Evolutionary conservation across 2,888 invertebrate genomes (phyloP), one percentile per base, ranked within the genome.

Genomic region (Rhingia rostrata): DNA sequence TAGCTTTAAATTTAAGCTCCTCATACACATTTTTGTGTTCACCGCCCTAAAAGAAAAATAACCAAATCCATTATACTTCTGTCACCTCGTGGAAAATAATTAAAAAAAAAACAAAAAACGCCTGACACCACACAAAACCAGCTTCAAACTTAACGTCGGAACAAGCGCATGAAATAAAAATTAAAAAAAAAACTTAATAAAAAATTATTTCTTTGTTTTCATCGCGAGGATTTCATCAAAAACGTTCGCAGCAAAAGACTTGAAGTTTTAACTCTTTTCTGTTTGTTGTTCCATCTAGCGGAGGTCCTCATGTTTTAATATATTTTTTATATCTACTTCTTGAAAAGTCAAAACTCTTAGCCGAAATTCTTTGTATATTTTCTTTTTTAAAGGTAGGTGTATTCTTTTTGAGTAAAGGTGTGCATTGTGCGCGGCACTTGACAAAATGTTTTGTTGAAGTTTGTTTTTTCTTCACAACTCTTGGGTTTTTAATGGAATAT

Each of bases 31-130:
- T 69, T 47, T 32, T 47, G 32, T 14, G 7, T 9, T 10, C 37
- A 61, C 14, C 45, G 35, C 53, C 30, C 22, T 14, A 66, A 58
- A 75, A 63, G 32, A 47, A 72, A 63, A n/a, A 60, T 22, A 74
- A 45, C 6, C 3, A 82, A 77, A 78, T 69, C 58, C 78, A 78
- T 83, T 83, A 72, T 82, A 37, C 72, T 78, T 78, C 82, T 83
- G 78, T 83, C 73, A 73, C 67, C 56, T 56, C 35, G 54, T 77
- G 41, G 12, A 67, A 77, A 69, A 64, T 56, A 56, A 64, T 37
- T 33, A 63, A 37, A 56, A 77, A 43, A 32, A 61, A 47, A 22
- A 39, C 33, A 35, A 2, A n/a, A 14, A 10, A 37, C 60, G 45
- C 10, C 41, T 51, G 51, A 70, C 43, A 45, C 39, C 33, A n/a